Percentiles rank a stretch among this genome's conserved stretches.
These are phyloP conservation scores for Gisinianus flammeolus DNA, from an alignment of 2,888 invertebrate genomes.

Conservation along the genomic window DNA sequence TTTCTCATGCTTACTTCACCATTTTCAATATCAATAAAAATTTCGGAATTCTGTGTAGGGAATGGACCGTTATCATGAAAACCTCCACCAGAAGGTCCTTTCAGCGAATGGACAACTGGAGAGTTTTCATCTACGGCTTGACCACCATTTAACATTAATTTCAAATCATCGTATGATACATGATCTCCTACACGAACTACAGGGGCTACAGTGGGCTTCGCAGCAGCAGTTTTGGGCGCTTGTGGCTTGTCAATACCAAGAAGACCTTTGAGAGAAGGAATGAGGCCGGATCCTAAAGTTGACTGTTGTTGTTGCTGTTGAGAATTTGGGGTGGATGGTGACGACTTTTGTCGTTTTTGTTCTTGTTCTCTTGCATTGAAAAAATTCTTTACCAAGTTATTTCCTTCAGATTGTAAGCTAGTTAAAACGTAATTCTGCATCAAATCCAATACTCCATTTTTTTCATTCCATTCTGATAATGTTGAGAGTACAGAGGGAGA, in stretches of 20 bases:
- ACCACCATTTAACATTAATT: constrained; percentile 36
- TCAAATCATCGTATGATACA: constrained; percentile 51
- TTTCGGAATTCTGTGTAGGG: constrained; percentile 39
- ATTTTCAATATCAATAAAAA: constrained; percentile 57
- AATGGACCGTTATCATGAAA: constrained; percentile 5
- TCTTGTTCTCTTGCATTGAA: constrained; percentile 11
- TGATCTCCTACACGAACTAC: constrained; percentile 53
- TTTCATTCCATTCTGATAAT: constrained; percentile 20
- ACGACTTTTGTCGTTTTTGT: background rate
- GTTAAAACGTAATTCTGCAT: constrained; percentile 29
- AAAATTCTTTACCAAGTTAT: constrained; percentile 31
- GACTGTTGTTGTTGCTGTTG: constrained; percentile 26
- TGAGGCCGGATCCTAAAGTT: background rate
- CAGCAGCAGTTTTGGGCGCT: background rate
- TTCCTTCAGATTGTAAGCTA: constrained; percentile 14
- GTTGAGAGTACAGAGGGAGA: background rate
- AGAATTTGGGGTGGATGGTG: background rate
- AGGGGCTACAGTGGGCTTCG: constrained; percentile 28
- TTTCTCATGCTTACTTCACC: constrained; percentile 57
- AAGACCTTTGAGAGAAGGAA: constrained; percentile 16
- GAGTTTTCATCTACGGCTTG: background rate
- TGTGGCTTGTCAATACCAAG: background rate
- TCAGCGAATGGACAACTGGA: background rate
- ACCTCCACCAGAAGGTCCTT: background rate
- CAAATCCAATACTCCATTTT: constrained; percentile 24